Conservation (phyloP, 2,888 invertebrate species). For the Eurois occulta region DNA sequence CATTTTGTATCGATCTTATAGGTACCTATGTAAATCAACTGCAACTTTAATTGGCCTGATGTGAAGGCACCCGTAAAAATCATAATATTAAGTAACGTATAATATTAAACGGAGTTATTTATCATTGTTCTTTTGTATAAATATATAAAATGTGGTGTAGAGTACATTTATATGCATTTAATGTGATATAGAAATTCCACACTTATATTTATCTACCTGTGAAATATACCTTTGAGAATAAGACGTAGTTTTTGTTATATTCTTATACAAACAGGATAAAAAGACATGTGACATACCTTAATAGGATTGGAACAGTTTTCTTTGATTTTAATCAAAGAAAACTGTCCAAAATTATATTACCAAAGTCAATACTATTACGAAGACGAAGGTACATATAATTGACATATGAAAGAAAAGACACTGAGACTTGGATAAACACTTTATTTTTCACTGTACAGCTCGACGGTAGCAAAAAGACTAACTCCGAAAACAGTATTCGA, state of each 20-base stretch:
- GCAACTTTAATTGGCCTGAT: not conserved
- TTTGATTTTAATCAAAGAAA: too few relatives aligned
- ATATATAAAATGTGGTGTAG: conserved; percentile 25
- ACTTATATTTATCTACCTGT: conserved; percentile 36
- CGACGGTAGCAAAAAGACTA: too few relatives aligned
- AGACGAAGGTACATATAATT: conserved; percentile 7
- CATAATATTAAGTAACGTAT: not conserved
- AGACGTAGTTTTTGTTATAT: conserved; percentile 23
- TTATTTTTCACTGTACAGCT: too few relatives aligned
- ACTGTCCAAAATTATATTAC: not conserved
- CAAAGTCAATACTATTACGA: not conserved
- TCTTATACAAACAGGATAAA: not conserved
- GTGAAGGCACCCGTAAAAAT: not conserved
- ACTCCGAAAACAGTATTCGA: too few relatives aligned
- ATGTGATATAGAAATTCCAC: conserved; percentile 47
- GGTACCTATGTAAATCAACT: not conserved
- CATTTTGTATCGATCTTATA: not conserved
- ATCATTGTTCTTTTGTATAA: not conserved
- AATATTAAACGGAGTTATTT: not conserved
- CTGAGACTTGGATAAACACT: too few relatives aligned
- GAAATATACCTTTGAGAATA: conserved; percentile 43
- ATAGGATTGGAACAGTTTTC: not conserved
- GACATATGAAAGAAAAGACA: not conserved
- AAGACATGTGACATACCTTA: not conserved
- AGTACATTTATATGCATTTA: conserved; percentile 5